Evolutionary conservation across 2,797 vertebrate species (phyloP).

Genomic region (Galago senegalensis): DNA sequence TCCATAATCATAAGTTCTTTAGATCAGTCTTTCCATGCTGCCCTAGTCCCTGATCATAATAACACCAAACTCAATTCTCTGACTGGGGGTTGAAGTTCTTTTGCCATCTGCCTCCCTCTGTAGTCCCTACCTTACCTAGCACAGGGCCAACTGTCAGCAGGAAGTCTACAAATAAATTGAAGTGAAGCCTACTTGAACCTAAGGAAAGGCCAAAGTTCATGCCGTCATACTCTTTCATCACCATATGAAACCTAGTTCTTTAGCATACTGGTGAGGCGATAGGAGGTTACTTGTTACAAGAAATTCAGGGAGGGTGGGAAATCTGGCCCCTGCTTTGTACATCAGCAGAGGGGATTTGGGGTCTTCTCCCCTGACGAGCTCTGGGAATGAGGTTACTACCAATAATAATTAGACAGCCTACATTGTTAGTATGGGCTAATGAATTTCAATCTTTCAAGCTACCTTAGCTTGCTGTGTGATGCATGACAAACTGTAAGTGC

Average conservation of each 20-base stretch:
- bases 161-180: neutral
- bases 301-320: neutral
- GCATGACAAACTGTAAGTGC: neutral
- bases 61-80: constrained; percentile 13
- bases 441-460: constrained; percentile 36
- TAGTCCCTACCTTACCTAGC: neutral
- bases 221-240: neutral
- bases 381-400: neutral
- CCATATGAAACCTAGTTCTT: neutral
- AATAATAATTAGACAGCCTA: constrained; percentile 11
- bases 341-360: neutral
- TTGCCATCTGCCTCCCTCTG: neutral
- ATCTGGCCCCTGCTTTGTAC: neutral
- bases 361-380: neutral
- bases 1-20: neutral
- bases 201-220: neutral
- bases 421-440: neutral
- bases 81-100: neutral
- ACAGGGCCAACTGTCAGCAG: neutral
- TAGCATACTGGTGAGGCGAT: neutral
- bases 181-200: neutral
- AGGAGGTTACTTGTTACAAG: neutral
- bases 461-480: constrained; percentile 1
- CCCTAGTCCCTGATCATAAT: neutral
- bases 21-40: neutral